A percentile compares a stretch with the other conserved stretches of the same genome.
phyloP scores from a whole-genome alignment of 2,888 invertebrate genomes.

The Smittia sp. region DNA sequence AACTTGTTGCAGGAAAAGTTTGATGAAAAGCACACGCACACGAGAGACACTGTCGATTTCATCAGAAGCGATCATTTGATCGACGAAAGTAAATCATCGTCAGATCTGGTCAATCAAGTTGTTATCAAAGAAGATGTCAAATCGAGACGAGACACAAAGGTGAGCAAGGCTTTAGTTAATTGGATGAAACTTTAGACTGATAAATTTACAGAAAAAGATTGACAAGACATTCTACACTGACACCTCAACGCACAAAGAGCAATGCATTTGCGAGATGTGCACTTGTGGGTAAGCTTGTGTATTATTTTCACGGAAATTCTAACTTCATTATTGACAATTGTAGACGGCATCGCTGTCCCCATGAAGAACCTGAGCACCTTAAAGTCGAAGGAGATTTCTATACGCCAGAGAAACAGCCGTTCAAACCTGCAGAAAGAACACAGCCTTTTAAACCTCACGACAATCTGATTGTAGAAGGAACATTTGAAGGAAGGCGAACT shows the following conservation, averaged over 20 bases:
- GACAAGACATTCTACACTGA: neutral
- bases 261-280: slow-evolving; percentile 86
- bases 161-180: neutral
- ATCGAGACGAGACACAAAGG: slow-evolving; percentile 15
- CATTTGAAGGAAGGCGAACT: slow-evolving; percentile 50
- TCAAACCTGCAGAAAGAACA: slow-evolving; percentile 57
- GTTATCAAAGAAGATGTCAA: slow-evolving; percentile 32
- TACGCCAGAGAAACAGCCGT: slow-evolving; percentile 56
- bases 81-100: slow-evolving; percentile 34
- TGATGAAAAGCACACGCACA: slow-evolving; percentile 23
- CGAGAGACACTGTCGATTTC: slow-evolving; percentile 27
- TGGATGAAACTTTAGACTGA: neutral
- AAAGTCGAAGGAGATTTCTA: slow-evolving; percentile 58
- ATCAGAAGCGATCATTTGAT: slow-evolving; percentile 33
- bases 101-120: slow-evolving; percentile 34
- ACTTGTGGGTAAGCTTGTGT: slow-evolving; percentile 77
- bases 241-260: slow-evolving; percentile 60
- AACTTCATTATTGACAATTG: slow-evolving; percentile 46
- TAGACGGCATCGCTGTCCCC: slow-evolving; percentile 82
- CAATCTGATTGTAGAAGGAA: slow-evolving; percentile 47
- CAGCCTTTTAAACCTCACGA: slow-evolving; percentile 54
- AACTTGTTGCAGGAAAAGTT: slow-evolving; percentile 36
- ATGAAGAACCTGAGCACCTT: slow-evolving; percentile 51
- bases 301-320: neutral
- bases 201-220: slow-evolving; percentile 2